Conservation (phyloP, 1,140 invertebrate species). For the Cydia strobilella region DNA sequence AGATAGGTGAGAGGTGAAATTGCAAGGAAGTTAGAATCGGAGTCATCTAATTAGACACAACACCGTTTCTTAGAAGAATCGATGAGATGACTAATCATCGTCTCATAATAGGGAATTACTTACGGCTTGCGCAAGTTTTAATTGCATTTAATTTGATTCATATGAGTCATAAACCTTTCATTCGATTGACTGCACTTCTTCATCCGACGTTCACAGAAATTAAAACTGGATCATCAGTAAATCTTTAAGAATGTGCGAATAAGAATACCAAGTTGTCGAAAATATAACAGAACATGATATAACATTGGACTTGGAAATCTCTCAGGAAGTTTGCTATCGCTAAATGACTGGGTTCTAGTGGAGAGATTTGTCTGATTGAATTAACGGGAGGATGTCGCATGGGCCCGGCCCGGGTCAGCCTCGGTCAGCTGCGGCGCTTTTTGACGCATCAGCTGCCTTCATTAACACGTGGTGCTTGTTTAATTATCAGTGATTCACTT, state of each 20-base stretch:
- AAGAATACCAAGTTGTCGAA: not conserved
- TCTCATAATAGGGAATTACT: not conserved
- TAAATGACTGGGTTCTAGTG: conserved; percentile 32
- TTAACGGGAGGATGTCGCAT: conserved; percentile 49
- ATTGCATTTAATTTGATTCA: conserved; percentile 25
- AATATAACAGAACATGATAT: not conserved
- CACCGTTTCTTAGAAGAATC: not conserved
- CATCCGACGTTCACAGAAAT: too few species aligned
- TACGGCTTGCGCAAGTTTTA: not conserved
- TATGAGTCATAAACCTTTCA: too few species aligned
- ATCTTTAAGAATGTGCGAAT: too few species aligned
- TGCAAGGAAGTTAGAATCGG: conserved; percentile 10
- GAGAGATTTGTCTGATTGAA: conserved; percentile 53
- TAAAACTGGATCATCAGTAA: too few species aligned
- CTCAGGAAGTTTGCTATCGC: conserved; percentile 30
- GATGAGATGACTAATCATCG: not conserved
- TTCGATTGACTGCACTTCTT: too few species aligned
- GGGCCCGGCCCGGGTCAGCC: conserved; percentile 30
- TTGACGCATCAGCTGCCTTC: conserved; percentile 52
- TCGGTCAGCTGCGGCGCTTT: conserved; percentile 45
- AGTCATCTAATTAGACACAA: not conserved
- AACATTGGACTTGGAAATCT: conserved; percentile 6
- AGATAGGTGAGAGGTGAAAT: conserved; percentile 22
- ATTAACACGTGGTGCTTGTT: conserved; percentile 43
- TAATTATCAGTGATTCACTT: conserved; percentile 38